Conservation (phyloP, 2,113 vertebrate genomes). For the Polyodon spathula region DNA sequence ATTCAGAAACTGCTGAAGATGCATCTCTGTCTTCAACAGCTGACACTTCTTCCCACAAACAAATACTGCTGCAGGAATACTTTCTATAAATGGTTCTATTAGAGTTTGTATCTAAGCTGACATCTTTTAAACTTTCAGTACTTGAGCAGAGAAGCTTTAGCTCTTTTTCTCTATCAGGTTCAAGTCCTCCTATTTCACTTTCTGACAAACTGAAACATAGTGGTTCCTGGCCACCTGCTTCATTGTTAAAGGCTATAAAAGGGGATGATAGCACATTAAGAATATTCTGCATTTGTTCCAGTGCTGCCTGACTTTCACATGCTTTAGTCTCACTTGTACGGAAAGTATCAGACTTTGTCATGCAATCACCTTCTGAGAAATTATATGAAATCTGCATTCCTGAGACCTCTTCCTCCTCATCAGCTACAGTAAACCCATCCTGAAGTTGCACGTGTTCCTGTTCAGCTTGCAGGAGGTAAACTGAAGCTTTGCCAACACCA, state of each 20-base stretch:
- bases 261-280: not conserved
- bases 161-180: not conserved
- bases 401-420: not conserved
- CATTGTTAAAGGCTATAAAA: not conserved
- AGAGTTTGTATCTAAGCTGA: no score
- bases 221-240: not conserved
- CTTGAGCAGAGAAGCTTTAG: not conserved
- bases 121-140: no score
- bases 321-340: not conserved
- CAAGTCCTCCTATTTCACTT: not conserved
- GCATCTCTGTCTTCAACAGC: no score
- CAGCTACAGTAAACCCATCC: not conserved
- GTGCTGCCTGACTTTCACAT: no score
- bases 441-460: slow-evolving; percentile 2
- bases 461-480: slow-evolving; percentile 5
- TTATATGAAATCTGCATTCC: not conserved
- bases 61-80: no score
- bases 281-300: no score
- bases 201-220: not conserved
- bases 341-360: not conserved
- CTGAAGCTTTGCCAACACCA: slow-evolving; percentile 5
- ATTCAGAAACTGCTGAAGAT: no score
- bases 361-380: not conserved
- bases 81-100: no score
- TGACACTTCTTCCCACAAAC: no score